These are phyloP conservation scores for Cephus sareptanus DNA, from an alignment of 2,888 invertebrate genomes.

Conservation along the genomic window DNA sequence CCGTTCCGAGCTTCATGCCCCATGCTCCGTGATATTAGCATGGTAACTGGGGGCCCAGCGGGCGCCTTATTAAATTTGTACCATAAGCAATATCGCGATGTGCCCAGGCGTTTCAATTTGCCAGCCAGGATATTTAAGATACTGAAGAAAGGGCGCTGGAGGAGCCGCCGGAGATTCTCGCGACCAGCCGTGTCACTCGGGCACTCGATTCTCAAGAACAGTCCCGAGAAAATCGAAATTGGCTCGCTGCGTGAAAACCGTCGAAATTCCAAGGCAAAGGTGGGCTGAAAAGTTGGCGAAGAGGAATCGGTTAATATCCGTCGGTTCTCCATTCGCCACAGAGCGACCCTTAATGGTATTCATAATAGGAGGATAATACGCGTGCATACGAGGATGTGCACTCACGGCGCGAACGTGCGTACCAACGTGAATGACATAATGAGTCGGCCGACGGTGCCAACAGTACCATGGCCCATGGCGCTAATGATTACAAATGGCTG, in stretches of 20 bases:
- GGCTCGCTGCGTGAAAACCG: too few relatives aligned
- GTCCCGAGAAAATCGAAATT: too few relatives aligned
- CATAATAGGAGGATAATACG: constrained; percentile 11
- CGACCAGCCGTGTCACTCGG: too few relatives aligned
- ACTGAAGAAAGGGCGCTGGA: constrained; percentile 1
- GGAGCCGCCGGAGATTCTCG: too few relatives aligned
- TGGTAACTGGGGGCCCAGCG: constrained; percentile 56
- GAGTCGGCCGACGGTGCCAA: constrained; percentile 46
- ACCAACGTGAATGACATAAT: constrained; percentile 52
- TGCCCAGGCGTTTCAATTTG: constrained; percentile 52
- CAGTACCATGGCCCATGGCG: constrained; percentile 49
- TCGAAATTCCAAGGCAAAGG: too few relatives aligned
- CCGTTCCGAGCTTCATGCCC: constrained; percentile 31
- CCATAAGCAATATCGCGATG: constrained; percentile 51
- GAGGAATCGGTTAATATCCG: constrained; percentile 21
- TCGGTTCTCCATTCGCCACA: constrained; percentile 22
- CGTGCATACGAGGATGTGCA: constrained; percentile 14
- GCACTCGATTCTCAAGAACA: too few relatives aligned
- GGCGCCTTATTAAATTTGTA: constrained; percentile 60
- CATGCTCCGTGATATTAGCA: constrained; percentile 50
- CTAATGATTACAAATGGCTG: constrained; percentile 59
- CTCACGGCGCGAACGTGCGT: constrained; percentile 14
- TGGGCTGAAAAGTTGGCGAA: neutral
- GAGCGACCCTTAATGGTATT: constrained; percentile 14
- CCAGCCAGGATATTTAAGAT: constrained; percentile 47